phyloP scores from a whole-genome alignment of 2,113 vertebrate genomes.

The Hemicordylus capensis region DNA sequence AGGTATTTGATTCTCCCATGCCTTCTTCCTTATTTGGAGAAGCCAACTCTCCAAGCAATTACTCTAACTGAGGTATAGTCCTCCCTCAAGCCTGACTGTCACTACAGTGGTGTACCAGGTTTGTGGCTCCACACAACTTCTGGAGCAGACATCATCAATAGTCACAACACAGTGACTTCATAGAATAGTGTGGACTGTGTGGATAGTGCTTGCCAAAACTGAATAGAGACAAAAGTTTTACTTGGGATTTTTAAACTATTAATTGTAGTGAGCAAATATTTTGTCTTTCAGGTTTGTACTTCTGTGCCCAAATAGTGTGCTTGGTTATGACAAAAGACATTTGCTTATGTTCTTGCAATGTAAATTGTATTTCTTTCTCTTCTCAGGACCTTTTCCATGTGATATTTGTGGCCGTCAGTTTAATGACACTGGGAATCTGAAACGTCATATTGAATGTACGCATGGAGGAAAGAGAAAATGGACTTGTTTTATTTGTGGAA shows the following conservation, averaged over 20 bases:
- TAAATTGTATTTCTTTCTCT: neutral
- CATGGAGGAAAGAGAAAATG: conserved; percentile 98
- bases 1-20: no score
- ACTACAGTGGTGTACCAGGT: neutral
- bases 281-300: neutral
- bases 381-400: conserved; percentile 94
- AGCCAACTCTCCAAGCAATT: no score
- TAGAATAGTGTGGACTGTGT: no score
- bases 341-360: neutral
- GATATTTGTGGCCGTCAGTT: conserved; percentile 97
- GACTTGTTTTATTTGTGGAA: conserved; percentile 96
- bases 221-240: neutral
- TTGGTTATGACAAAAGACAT: neutral
- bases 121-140: neutral
- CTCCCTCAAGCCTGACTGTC: no score
- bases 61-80: no score
- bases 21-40: no score
- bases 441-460: conserved; percentile 96
- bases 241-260: neutral
- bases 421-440: conserved; percentile 96
- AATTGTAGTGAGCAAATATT: neutral
- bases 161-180: neutral
- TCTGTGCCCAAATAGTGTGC: neutral
- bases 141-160: neutral
- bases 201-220: neutral